Evolutionary conservation across 2,888 invertebrate species (phyloP).

Genomic region (Heliconius ismenius): DNA sequence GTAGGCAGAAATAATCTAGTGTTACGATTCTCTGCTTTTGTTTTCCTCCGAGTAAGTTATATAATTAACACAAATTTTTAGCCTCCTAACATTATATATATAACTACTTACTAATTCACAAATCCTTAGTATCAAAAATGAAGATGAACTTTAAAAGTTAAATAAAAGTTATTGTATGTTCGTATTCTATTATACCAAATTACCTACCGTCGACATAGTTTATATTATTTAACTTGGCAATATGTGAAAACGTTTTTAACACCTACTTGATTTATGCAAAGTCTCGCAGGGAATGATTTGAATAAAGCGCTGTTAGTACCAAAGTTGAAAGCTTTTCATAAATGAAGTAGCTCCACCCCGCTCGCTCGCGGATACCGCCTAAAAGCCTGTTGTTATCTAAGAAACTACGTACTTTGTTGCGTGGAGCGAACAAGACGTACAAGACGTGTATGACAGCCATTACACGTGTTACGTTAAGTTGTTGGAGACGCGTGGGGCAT

Average conservation of each 20-base stretch:
- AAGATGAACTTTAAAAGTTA: neutral
- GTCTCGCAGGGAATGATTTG: slow-evolving; percentile 71
- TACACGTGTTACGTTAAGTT: slow-evolving; percentile 25
- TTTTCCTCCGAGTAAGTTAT: too few species aligned
- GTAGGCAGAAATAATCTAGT: too few species aligned
- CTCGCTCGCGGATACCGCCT: slow-evolving; percentile 60
- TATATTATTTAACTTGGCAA: slow-evolving; percentile 36
- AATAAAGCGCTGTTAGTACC: slow-evolving; percentile 70
- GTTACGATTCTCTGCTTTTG: too few species aligned
- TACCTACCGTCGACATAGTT: neutral
- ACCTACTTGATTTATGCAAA: slow-evolving; percentile 60
- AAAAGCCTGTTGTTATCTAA: slow-evolving; percentile 65
- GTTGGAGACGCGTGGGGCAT: slow-evolving; percentile 1
- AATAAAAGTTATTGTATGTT: neutral
- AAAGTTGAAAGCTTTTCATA: slow-evolving; percentile 78
- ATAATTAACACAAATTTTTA: too few species aligned
- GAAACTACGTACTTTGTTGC: slow-evolving; percentile 60
- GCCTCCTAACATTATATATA: too few species aligned
- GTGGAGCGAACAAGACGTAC: slow-evolving; percentile 25
- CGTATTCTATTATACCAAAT: neutral
- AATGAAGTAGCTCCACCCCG: slow-evolving; percentile 65
- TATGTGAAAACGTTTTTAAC: slow-evolving; percentile 59
- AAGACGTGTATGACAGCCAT: slow-evolving; percentile 19
- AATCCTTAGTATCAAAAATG: neutral
- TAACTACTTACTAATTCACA: neutral